These are phyloP conservation scores for Agrypnia vestita DNA, from an alignment of 1,140 invertebrate species.

Conservation along the genomic window DNA sequence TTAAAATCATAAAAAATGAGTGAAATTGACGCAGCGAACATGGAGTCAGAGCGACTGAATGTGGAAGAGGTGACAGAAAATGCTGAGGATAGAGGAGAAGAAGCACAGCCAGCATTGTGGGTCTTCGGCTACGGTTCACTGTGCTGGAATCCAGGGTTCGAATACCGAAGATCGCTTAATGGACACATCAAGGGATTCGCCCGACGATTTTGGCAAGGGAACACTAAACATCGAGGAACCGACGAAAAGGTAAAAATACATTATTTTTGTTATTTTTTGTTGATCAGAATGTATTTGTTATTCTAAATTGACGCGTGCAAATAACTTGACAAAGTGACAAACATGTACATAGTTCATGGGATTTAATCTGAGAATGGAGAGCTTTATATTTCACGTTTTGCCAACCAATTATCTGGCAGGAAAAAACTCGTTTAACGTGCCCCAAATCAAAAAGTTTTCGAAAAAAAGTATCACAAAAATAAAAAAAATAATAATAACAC, in stretches of 20 bases:
- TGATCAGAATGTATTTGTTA: too few relatives aligned
- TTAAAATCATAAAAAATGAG: slow-evolving; percentile 26
- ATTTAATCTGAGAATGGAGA: too few relatives aligned
- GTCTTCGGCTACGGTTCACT: slow-evolving; percentile 91
- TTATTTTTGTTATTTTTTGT: neutral
- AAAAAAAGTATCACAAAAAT: too few relatives aligned
- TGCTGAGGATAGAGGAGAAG: neutral
- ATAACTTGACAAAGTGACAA: too few relatives aligned
- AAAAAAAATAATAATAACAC: too few relatives aligned
- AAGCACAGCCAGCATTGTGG: slow-evolving; percentile 74
- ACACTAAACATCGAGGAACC: slow-evolving; percentile 86
- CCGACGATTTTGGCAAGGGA: slow-evolving; percentile 91
- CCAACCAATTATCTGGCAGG: too few relatives aligned
- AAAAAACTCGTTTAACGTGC: too few relatives aligned
- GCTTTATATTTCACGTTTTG: too few relatives aligned
- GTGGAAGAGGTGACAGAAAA: slow-evolving; percentile 1
- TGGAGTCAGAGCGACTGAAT: slow-evolving; percentile 5
- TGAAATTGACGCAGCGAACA: slow-evolving; percentile 22
- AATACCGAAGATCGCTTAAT: slow-evolving; percentile 79
- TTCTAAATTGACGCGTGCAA: too few relatives aligned
- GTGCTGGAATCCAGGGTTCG: slow-evolving; percentile 91
- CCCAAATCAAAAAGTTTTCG: too few relatives aligned
- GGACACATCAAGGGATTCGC: slow-evolving; percentile 85
- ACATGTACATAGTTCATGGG: too few relatives aligned
- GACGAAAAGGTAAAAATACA: slow-evolving; percentile 79